Conservation (phyloP, 2,888 invertebrate species). For the Ligdia adustata region DNA sequence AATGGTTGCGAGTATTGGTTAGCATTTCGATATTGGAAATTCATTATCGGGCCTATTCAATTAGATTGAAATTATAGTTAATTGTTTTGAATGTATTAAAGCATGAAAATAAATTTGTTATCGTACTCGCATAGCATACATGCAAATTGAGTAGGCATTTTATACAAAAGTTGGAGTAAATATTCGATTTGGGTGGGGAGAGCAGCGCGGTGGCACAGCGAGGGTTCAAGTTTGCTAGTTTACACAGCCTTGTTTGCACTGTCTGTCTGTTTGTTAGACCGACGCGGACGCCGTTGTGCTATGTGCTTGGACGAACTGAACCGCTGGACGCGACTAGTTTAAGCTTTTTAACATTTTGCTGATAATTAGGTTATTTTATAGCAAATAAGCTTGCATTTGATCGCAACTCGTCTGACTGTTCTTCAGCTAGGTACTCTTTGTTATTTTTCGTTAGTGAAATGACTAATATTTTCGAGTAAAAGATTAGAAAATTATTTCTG, state of each 20-base stretch:
- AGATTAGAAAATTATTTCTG: too few species aligned
- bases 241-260: constrained; percentile 62
- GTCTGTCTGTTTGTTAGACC: constrained; percentile 56
- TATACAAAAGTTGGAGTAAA: constrained; percentile 29
- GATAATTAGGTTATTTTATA: too few species aligned
- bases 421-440: too few species aligned
- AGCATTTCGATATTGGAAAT: constrained; percentile 9
- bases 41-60: constrained; percentile 7
- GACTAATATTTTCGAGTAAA: too few species aligned
- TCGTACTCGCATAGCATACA: too few species aligned
- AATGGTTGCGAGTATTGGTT: constrained; percentile 1
- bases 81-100: constrained; percentile 2
- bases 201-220: constrained; percentile 19
- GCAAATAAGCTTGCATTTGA: too few species aligned
- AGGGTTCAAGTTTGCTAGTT: constrained; percentile 52
- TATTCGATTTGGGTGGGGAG: constrained; percentile 20
- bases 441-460: too few species aligned
- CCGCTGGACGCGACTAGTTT: not conserved
- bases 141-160: too few species aligned
- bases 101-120: too few species aligned
- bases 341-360: not conserved
- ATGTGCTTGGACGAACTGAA: constrained; percentile 3
- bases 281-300: constrained; percentile 64
- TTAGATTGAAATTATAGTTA: constrained; percentile 7
- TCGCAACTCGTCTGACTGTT: too few species aligned